Evolutionary conservation across 2,888 invertebrate genomes (phyloP), one percentile per base, ranked within the genome.

Genomic region (Hirtodrosophila duncani): DNA sequence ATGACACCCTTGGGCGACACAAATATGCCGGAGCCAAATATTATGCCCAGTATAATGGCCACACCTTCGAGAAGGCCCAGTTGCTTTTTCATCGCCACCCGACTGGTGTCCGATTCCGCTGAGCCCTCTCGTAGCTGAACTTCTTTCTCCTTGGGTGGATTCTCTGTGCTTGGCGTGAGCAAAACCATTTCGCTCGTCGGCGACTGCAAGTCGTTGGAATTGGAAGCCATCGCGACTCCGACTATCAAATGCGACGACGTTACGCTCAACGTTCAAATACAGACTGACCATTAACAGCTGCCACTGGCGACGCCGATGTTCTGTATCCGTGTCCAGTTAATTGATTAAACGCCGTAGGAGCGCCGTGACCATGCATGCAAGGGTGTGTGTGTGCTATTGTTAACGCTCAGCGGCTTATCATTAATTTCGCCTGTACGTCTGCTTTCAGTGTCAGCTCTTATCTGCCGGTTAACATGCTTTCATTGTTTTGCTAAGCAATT

Each of bases 11-110:
- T 95, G 0, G 98, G 98, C 0, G 97, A 95, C 64, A 99, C 94
- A 85, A 99, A 99, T 82, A 99, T 98, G 18, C 96, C 96, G 66
- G 97, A 97, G 9, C 99, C 99, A 81, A 97, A 94, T 74, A 98
- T 97, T 44, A 96, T 94, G 46, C 98, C 98, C 55, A 97, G 88
- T 81, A 98, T 98, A 65, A 98, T 96, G 21, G 97, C 95, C 10
- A 97, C 94, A 6, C 97, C 97, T 88, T 97, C 97, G 4, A 96
- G 87, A 31, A 98, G 88, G 0, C 97, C 97, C 10, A 98, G 89
- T 83, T 96, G 93, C 84, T 96, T 95, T 82, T 95, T 94, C 90
- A 98, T 92, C 83, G 91, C 91, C 10, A 94, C 90, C 86, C 90
- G 68, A 31, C 78, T 83, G 37, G 31, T 67, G 16, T 60, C 43